Percentiles rank a stretch among this genome's conserved stretches.
Conservation (phyloP, 2,113 vertebrate species). For the Paralichthys olivaceus region DNA sequence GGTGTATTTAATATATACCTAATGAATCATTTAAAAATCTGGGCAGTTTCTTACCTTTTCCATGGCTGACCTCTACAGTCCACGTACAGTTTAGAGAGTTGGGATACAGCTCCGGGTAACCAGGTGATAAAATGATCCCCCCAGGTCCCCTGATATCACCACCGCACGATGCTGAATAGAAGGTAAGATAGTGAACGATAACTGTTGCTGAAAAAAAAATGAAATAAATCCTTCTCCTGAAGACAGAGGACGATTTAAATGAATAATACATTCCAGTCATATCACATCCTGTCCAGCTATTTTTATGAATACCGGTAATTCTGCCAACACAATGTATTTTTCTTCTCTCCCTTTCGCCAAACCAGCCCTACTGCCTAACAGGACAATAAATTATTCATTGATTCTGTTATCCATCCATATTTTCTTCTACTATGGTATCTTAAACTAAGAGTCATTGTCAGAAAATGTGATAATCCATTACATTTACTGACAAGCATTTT, state of each 20-base stretch:
- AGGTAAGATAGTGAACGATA: constrained; percentile 65
- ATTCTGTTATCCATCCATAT: constrained; percentile 41
- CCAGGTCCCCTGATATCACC: constrained; percentile 92
- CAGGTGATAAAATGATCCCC: constrained; percentile 94
- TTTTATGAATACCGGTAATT: constrained; percentile 69
- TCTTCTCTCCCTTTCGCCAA: constrained; percentile 16
- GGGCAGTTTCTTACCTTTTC: constrained; percentile 76
- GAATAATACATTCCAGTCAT: constrained; percentile 71
- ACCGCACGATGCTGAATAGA: constrained; percentile 90
- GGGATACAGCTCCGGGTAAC: constrained; percentile 95
- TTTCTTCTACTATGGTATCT: constrained; percentile 37
- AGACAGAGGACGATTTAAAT: constrained; percentile 63
- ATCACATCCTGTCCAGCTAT: constrained; percentile 64
- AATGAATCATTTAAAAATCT: not conserved
- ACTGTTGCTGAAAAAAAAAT: constrained; percentile 41
- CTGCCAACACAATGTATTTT: constrained; percentile 60
- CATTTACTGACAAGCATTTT: constrained; percentile 24
- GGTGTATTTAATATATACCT: not conserved
- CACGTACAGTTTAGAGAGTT: constrained; percentile 98
- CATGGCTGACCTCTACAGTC: constrained; percentile 85
- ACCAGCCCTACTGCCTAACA: constrained; percentile 35
- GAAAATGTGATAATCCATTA: constrained; percentile 33
- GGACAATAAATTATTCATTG: constrained; percentile 62
- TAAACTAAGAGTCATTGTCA: constrained; percentile 30
- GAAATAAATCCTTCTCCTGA: constrained; percentile 71